Evolutionary conservation across 2,888 invertebrate genomes (phyloP).

Genomic region (Trichopoda pennipes): DNA sequence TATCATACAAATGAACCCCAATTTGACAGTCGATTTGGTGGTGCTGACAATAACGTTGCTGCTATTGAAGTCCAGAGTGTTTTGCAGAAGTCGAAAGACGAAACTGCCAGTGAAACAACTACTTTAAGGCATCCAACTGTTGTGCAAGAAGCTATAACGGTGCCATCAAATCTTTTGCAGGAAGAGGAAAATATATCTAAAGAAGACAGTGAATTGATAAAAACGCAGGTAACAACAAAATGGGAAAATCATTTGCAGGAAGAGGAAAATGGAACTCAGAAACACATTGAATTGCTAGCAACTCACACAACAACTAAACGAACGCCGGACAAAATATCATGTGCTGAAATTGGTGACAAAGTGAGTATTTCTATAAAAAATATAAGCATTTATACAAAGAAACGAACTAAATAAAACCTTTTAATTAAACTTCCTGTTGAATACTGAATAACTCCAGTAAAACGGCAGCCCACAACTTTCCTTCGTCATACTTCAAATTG

Average conservation of each 20-base stretch:
- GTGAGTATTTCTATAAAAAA: conserved; percentile 53
- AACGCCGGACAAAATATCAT: conserved; percentile 37
- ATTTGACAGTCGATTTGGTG: conserved; percentile 24
- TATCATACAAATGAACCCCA: conserved; percentile 15
- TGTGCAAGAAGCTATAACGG: not conserved
- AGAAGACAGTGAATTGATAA: not conserved
- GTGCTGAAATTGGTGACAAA: conserved; percentile 71
- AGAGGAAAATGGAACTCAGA: not conserved
- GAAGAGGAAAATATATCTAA: not conserved
- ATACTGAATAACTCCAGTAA: too few species aligned
- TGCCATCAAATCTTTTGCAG: conserved; percentile 20
- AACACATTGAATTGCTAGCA: not conserved
- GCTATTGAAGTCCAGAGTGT: conserved; percentile 21
- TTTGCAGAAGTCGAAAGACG: not conserved
- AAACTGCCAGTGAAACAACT: not conserved
- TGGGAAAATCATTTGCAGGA: conserved; percentile 25
- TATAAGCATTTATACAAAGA: too few species aligned
- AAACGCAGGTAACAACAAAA: not conserved
- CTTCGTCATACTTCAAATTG: too few species aligned
- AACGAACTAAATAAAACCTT: not conserved
- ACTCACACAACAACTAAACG: not conserved
- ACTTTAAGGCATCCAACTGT: not conserved
- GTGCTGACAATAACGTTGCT: not conserved
- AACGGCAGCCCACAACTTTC: too few species aligned
- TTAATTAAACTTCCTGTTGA: too few species aligned